Conservation (phyloP, 2,113 vertebrate genomes). For the Colossoma macropomum region DNA sequence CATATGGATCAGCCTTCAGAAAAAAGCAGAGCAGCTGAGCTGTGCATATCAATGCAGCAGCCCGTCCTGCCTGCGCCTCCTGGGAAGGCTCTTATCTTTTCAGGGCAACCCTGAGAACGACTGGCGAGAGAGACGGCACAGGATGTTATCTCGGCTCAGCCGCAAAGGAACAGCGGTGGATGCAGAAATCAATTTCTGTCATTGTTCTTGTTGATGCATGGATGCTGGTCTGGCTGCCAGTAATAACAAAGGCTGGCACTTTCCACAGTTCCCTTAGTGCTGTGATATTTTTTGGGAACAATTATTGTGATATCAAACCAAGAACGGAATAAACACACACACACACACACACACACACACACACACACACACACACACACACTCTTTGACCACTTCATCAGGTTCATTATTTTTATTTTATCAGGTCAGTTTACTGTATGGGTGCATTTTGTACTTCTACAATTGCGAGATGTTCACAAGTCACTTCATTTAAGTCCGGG, state of each 20-base stretch:
- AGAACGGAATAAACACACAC: no score
- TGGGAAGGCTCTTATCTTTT: slow-evolving; percentile 33
- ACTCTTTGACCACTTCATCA: no score
- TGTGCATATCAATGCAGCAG: slow-evolving; percentile 41
- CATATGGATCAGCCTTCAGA: slow-evolving; percentile 14
- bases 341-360: no score
- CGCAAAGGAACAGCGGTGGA: background rate
- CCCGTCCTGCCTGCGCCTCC: background rate
- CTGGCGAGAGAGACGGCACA: background rate
- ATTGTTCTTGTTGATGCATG: background rate
- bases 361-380: no score
- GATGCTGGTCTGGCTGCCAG: background rate
- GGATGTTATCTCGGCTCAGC: background rate
- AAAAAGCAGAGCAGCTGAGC: slow-evolving; percentile 18
- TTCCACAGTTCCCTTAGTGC: background rate
- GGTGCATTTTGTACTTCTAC: no score
- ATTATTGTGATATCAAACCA: background rate
- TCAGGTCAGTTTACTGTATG: no score
- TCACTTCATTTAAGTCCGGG: no score
- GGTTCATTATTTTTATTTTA: no score
- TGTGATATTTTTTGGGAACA: no score
- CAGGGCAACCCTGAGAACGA: background rate
- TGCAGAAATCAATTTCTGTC: background rate
- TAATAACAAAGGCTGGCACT: background rate
- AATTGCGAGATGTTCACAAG: no score